These are phyloP conservation scores for Melikaiella ostensackeni DNA, from an alignment of 2,888 invertebrate genomes.

Conservation along the genomic window DNA sequence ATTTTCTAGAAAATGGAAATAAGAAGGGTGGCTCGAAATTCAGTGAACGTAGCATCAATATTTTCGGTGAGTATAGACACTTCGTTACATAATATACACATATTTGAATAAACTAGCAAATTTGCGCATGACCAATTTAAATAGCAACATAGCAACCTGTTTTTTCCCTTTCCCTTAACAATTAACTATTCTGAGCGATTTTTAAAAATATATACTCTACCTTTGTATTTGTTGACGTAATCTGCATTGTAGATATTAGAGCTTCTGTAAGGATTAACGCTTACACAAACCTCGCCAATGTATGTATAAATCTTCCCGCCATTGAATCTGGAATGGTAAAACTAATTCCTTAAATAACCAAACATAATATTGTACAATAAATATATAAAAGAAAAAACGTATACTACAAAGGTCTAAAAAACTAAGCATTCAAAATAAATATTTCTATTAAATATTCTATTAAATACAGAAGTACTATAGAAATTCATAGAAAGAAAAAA, in stretches of 20 bases:
- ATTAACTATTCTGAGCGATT: neutral
- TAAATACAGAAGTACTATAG: neutral
- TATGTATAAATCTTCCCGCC: slow-evolving; percentile 97
- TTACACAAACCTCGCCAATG: slow-evolving; percentile 98
- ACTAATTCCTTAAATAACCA: neutral
- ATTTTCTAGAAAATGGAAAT: too few relatives aligned
- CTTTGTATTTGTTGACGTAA: slow-evolving; percentile 93
- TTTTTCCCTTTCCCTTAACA: neutral
- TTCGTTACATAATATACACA: too few relatives aligned
- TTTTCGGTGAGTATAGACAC: too few relatives aligned
- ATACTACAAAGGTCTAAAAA: neutral
- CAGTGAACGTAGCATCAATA: too few relatives aligned
- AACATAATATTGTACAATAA: neutral
- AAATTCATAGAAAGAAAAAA: neutral
- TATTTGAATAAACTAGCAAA: too few relatives aligned
- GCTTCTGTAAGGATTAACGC: slow-evolving; percentile 96
- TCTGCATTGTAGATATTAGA: slow-evolving; percentile 94
- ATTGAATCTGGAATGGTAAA: slow-evolving; percentile 85
- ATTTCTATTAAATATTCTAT: neutral
- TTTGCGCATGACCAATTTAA: too few relatives aligned
- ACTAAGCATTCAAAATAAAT: neutral
- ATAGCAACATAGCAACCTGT: neutral
- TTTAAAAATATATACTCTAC: slow-evolving; percentile 71
- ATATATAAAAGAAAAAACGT: neutral
- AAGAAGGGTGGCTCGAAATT: too few relatives aligned